Evolutionary conservation across 2,888 invertebrate genomes (phyloP), one percentile per base, ranked within the genome.

Genomic region (Noctua pronuba): DNA sequence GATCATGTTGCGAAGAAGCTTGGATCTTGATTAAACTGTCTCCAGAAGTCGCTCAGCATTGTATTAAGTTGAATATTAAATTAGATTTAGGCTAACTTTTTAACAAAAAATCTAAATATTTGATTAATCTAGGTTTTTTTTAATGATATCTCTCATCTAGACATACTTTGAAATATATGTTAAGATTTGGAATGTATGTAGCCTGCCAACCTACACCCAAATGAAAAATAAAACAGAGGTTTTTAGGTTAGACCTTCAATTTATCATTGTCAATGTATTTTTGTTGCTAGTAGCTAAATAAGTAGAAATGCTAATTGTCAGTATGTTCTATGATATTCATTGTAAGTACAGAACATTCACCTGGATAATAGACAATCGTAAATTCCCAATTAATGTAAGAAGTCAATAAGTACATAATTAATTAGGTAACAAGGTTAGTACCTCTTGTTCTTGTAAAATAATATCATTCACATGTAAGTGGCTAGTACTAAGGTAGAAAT

Each of bases 401-500:
- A 38, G 13, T 52, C 6, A 18, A 11, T 35, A n/a, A n/a, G n/a
- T n/a, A 28, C 7, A 21, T 58, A 60, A n/a, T 28, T 35, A 13
- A n/a, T 28, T 41, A 28, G 13, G 16, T 41, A 41, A 38, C n/a
- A 41, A 65, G n/a, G n/a, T n/a, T 16, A 35, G 7, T n/a, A 41
- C 1, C 10, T 41, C 11, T 38, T 2, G 11, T 77, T 66, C 24
- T 24, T 16, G 35, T 83, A 28, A 52, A 35, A 67, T 60, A 58
- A 65, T 55, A 52, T 10, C 7, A 16, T 71, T 67, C 31, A 13
- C 31, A n/a, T 38, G 21, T 31, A 64, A 41, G 18, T 49, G 21
- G n/a, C n/a, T 38, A 66, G 44, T 66, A 60, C 13, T 79, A 67
- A 79, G 66, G 46, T 79, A 67, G 28, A 70, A 79, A 79, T 62